Base-by-base conservation (phyloP, 2,797 vertebrate genomes). In the Peromyscus nudipes region DNA sequence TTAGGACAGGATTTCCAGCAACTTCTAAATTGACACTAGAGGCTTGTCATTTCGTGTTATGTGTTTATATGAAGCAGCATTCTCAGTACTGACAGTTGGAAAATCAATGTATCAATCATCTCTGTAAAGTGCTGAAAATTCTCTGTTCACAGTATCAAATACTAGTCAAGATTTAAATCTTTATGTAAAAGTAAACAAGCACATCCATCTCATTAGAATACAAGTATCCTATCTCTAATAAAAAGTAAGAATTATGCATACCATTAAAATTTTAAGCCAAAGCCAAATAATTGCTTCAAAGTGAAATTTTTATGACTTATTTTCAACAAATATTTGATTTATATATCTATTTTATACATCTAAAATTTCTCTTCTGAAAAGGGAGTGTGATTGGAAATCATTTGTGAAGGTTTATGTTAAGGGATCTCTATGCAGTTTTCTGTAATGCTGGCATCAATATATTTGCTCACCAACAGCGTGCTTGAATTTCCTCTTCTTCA, bases 321-420 rank as follows among this genome's bases (percentile, higher is more conserved):
- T 57, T 55, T 69, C 84, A 71, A 16, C 5, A n/a, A n/a, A 69
- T 37, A 37, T 71, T 69, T 71, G 34, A 71, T 55, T 29, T 87
- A 12, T 34, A 71, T 55, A n/a, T 6, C 43, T 57, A 29, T 52
- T 73, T 87, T 71, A 57, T 27, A 71, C 4, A 37, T 29, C 34
- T 67, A 87, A 75, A 71, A 19, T 29, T 87, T 55, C 4, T 55
- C 7, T 14, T 6, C 7, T 71, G 4, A 19, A 87, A 73, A 84
- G 6, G 1, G 3, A 17, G 0, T 21, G 0, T 21, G 12, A 60
- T 25, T 11, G 4, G n/a, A 43, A 75, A 43, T 27, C 1, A 14
- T 43, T 40, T 31, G 29, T 27, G n/a, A 57, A 21, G 16, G 5
- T 40, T 4, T 31, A 31, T 21, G 31, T 34, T 43, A 80, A n/a